A percentile compares a stretch with the other conserved stretches of the same genome.
Evolutionary conservation across 2,113 vertebrate species (phyloP).

Genomic region (Vulpes lagopus): DNA sequence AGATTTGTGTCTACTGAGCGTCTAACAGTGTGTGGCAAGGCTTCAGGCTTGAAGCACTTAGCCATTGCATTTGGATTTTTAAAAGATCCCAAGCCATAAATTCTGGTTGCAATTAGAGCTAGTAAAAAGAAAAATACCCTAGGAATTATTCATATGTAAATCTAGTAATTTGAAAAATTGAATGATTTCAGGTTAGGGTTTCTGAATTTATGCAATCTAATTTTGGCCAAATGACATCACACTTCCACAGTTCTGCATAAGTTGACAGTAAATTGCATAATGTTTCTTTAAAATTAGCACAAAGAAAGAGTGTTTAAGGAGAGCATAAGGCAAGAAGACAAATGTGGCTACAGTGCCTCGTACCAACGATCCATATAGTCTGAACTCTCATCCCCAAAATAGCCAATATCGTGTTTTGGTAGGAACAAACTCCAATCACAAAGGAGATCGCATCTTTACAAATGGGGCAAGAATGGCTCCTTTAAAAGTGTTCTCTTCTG

Average conservation of each 20-base stretch:
- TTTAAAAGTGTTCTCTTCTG: conserved; percentile 35
- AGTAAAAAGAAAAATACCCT: conserved; percentile 66
- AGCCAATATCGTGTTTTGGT: not conserved
- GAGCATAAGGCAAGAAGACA: not conserved
- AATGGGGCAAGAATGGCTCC: not conserved
- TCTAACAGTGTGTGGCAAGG: conserved; percentile 45
- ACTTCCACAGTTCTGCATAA: conserved; percentile 60
- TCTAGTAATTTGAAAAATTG: conserved; percentile 67
- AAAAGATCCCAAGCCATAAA: conserved; percentile 68
- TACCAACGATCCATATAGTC: not conserved
- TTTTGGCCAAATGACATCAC: conserved; percentile 70
- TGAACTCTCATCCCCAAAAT: not conserved
- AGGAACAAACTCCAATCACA: not conserved
- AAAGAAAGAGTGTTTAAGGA: conserved; percentile 24
- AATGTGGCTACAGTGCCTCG: not conserved
- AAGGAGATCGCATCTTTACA: not conserved
- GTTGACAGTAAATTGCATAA: conserved; percentile 38
- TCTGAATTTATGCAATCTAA: conserved; percentile 70
- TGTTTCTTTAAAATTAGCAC: conserved; percentile 48
- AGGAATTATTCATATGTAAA: conserved; percentile 78
- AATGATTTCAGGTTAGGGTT: conserved; percentile 69
- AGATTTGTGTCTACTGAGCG: conserved; percentile 55
- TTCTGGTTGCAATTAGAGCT: conserved; percentile 73
- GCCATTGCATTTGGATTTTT: conserved; percentile 66
- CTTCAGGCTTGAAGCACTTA: conserved; percentile 68